phyloP scores from a whole-genome alignment of 53 echinoderm and acorn worm genomes.

The Echinometra lucunter region DNA sequence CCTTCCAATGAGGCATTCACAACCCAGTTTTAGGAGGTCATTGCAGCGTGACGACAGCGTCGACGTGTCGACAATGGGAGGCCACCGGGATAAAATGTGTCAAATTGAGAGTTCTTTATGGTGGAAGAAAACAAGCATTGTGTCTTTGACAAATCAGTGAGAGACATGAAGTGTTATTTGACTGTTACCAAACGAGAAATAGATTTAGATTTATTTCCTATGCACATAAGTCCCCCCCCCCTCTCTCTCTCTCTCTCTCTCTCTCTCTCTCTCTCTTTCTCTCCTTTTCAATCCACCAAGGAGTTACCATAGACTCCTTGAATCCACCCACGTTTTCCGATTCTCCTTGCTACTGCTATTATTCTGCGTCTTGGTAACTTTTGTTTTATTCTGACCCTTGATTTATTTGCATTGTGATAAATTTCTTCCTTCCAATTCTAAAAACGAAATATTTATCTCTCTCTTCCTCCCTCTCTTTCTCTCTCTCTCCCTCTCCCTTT shows the following conservation, averaged over 20 bases:
- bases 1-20: not conserved
- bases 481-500: not conserved
- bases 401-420: too few species aligned
- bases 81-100: slow-evolving; percentile 64
- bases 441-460: too few species aligned
- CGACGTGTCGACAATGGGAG: not conserved
- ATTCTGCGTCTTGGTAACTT: too few species aligned
- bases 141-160: slow-evolving; percentile 61
- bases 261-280: not conserved
- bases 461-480: too few species aligned
- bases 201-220: slow-evolving; percentile 43
- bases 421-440: not conserved
- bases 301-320: too few species aligned
- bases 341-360: too few species aligned
- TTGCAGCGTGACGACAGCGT: not conserved
- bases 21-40: not conserved
- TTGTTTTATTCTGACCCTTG: too few species aligned
- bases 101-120: slow-evolving; percentile 50
- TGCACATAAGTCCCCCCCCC: too few species aligned
- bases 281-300: too few species aligned
- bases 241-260: not conserved
- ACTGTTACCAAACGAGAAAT: slow-evolving; percentile 66
- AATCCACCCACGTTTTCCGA: too few species aligned
- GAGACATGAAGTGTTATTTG: slow-evolving; percentile 54
- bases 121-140: slow-evolving; percentile 60